Evolutionary conservation across 2,113 vertebrate species (phyloP), one percentile per base, ranked within the genome.

Genomic region (Chroicocephalus ridibundus): DNA sequence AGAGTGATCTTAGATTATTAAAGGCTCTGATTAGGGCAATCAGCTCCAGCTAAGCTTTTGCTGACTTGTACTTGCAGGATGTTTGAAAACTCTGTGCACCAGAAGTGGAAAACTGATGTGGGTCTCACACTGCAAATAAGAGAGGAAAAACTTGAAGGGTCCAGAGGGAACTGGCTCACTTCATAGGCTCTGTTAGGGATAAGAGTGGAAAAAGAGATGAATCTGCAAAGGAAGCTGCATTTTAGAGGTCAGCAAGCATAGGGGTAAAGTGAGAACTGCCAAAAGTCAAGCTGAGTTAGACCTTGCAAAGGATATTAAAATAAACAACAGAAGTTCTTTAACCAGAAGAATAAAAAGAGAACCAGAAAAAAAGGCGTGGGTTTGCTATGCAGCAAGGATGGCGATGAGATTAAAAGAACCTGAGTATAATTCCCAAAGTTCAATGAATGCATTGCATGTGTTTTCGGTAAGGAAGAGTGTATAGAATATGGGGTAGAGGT

Each of bases 261-360:
- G 89, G 89, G 91, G 66, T 91, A 90, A 87, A 94, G 78, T 44
- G 54, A 96, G 94, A 96, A 74, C 34, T 96, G 96, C 97, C 97
- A 97, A 66, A 96, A 96, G 74, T 97, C 97, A 93, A 93, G 96
- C 97, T 96, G 95, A 96, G 96, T 91, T 96, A 95, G 93, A 96
- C 93, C 91, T 97, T 93, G 96, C 66, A 74, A 86, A 96, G 91
- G 91, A 97, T 96, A 97, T 96, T 97, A 97, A 97, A 97, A 97
- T 82, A 97, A 96, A 97, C 86, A 96, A 6, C 93, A 93, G 44
- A 94, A 93, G 93, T 91, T 95, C 90, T 91, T 94, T 87, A 72
- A 87, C 6, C 68, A 97, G 82, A 62, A 74, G 75, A 95, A 86
- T 49, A 62, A 90, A 96, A 92, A 70, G 77, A 91, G 87, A 93